Evolutionary conservation across 1,140 invertebrate genomes (phyloP).

Genomic region (Platyscapa corneri): DNA sequence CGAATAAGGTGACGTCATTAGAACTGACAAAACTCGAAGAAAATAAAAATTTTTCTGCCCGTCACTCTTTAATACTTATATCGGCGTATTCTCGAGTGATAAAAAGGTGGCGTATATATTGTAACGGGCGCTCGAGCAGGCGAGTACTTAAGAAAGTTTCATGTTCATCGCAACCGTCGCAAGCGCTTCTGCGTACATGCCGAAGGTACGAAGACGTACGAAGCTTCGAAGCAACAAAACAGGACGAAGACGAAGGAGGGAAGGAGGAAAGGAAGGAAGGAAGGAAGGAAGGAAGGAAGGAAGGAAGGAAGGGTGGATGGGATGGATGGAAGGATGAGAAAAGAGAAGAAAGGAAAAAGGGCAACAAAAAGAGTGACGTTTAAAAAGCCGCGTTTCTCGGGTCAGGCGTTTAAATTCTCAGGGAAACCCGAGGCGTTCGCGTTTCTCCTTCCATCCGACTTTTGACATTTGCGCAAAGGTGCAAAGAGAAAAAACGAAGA

Average conservation of each 20-base stretch:
- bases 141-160: slow-evolving; percentile 23
- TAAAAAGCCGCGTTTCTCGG: slow-evolving; percentile 34
- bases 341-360: neutral
- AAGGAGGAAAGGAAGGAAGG: slow-evolving; percentile 9
- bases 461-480: slow-evolving; percentile 50
- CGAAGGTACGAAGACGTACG: neutral
- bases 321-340: neutral
- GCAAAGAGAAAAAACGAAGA: neutral
- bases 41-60: neutral
- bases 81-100: neutral
- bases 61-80: neutral
- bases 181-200: neutral
- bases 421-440: slow-evolving; percentile 28
- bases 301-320: neutral
- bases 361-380: slow-evolving; percentile 40
- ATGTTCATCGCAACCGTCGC: neutral
- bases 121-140: neutral
- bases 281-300: neutral
- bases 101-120: neutral
- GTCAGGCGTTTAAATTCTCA: slow-evolving; percentile 42
- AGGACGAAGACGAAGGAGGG: neutral
- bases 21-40: neutral
- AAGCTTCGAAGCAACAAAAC: neutral
- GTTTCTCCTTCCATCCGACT: slow-evolving; percentile 33
- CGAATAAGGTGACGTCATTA: neutral